Evolutionary conservation across 2,888 invertebrate genomes (phyloP).

Genomic region (Agrilus mali): DNA sequence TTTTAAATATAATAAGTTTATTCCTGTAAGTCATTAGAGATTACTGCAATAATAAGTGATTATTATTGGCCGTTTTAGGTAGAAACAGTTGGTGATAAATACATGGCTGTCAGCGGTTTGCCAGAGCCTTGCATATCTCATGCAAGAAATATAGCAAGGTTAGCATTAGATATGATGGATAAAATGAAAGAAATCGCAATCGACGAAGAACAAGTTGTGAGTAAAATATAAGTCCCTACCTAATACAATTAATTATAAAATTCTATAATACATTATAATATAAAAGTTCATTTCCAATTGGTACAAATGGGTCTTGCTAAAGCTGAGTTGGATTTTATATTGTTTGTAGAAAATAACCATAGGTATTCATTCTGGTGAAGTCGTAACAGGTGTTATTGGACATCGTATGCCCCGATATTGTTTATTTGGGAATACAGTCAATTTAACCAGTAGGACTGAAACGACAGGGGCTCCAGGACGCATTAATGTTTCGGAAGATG

Average conservation of each 20-base stretch:
- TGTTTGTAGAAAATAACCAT: conserved; percentile 73
- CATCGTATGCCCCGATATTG: conserved; percentile 90
- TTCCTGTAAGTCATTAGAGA: background rate
- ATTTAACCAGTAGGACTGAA: conserved; percentile 85
- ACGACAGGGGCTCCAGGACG: conserved; percentile 80
- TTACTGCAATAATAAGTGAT: background rate
- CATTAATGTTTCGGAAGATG: conserved; percentile 86
- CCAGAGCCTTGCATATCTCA: conserved; percentile 85
- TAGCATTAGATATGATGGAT: conserved; percentile 94
- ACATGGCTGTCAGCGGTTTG: conserved; percentile 93
- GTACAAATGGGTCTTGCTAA: background rate
- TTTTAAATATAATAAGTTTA: background rate
- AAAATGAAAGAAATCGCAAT: conserved; percentile 75
- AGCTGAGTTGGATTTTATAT: conserved; percentile 1
- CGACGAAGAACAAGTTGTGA: conserved; percentile 78
- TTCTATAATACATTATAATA: background rate
- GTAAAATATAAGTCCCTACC: conserved; percentile 19
- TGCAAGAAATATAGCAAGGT: conserved; percentile 77
- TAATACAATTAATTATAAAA: background rate
- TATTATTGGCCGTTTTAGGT: conserved; percentile 46
- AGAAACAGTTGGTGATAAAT: conserved; percentile 95
- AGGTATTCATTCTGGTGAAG: conserved; percentile 88
- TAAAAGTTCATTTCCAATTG: background rate
- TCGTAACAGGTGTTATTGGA: conserved; percentile 88
- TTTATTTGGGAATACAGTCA: conserved; percentile 89